Evolutionary conservation across 2,797 vertebrate genomes (phyloP).

Genomic region (Macropodus opercularis): DNA sequence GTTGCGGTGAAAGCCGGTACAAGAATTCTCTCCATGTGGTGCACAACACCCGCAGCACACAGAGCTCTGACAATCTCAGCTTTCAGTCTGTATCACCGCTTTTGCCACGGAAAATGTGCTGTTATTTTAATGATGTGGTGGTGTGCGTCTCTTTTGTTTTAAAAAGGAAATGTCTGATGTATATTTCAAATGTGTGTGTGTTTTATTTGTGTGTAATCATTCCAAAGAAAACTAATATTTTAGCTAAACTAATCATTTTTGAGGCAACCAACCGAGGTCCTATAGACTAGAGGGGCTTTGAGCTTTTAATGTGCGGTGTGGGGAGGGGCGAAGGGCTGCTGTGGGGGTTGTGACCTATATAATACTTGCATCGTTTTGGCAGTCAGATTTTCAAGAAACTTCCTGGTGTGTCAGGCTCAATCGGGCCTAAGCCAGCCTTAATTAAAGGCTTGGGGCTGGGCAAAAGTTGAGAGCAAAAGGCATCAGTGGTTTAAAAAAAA

Average conservation of each 20-base stretch:
- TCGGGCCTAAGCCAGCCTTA: slow-evolving; percentile 86
- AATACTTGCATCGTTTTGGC: slow-evolving; percentile 77
- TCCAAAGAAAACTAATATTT: not conserved
- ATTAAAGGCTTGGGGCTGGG: slow-evolving; percentile 84
- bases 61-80: slow-evolving; percentile 36
- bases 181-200: too few relatives aligned
- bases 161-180: too few relatives aligned
- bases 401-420: slow-evolving; percentile 85
- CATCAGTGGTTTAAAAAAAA: slow-evolving; percentile 76
- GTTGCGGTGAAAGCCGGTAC: slow-evolving; percentile 61
- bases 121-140: slow-evolving; percentile 49
- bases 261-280: slow-evolving; percentile 3
- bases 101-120: slow-evolving; percentile 58
- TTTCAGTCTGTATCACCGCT: slow-evolving; percentile 49
- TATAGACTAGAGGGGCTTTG: slow-evolving; percentile 49
- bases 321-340: slow-evolving; percentile 60
- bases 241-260: not conserved
- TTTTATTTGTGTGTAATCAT: too few relatives aligned
- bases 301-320: slow-evolving; percentile 63
- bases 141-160: slow-evolving; percentile 23
- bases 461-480: slow-evolving; percentile 79
- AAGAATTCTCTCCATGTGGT: slow-evolving; percentile 69
- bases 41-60: slow-evolving; percentile 50
- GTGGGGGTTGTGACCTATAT: slow-evolving; percentile 75
- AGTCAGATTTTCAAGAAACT: slow-evolving; percentile 82